phyloP scores from a whole-genome alignment of 1,140 invertebrate genomes.

The Danaus plexippus region DNA sequence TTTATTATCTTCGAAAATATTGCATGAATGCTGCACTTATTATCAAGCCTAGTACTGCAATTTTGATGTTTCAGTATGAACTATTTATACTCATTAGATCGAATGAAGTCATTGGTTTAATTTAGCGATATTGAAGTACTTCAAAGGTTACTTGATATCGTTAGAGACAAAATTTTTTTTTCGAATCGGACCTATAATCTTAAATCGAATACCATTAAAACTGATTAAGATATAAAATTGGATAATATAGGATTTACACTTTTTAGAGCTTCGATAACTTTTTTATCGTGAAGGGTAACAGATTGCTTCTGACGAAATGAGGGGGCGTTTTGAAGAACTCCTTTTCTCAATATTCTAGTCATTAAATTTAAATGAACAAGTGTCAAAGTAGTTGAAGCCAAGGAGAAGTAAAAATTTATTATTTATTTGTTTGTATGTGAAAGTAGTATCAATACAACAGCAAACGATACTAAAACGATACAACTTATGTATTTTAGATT shows the following conservation, averaged over 20 bases:
- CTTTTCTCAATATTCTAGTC: not conserved
- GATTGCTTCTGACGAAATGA: constrained; percentile 11
- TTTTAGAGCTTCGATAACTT: constrained; percentile 17
- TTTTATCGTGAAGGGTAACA: constrained; percentile 10
- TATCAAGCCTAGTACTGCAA: too few relatives aligned
- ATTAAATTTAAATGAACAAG: too few relatives aligned
- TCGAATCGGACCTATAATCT: constrained; percentile 20
- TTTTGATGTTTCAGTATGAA: too few relatives aligned
- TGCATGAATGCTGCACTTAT: too few relatives aligned
- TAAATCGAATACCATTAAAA: constrained; percentile 15
- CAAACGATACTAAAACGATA: too few relatives aligned
- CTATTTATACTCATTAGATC: not conserved
- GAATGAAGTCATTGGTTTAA: constrained; percentile 2
- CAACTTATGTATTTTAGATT: too few relatives aligned
- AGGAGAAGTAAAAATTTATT: too few relatives aligned
- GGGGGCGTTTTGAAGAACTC: constrained; percentile 2
- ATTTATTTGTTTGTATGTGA: too few relatives aligned
- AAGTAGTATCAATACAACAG: too few relatives aligned
- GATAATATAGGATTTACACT: constrained; percentile 18
- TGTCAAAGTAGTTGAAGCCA: too few relatives aligned
- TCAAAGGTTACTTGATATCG: constrained; percentile 1
- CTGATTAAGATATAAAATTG: constrained; percentile 20
- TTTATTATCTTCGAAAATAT: constrained; percentile 3
- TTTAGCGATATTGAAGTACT: constrained; percentile 7
- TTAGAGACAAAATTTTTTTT: not conserved